Evolutionary conservation across 2,888 invertebrate species (phyloP).

Genomic region (Odontocolon sp.): DNA sequence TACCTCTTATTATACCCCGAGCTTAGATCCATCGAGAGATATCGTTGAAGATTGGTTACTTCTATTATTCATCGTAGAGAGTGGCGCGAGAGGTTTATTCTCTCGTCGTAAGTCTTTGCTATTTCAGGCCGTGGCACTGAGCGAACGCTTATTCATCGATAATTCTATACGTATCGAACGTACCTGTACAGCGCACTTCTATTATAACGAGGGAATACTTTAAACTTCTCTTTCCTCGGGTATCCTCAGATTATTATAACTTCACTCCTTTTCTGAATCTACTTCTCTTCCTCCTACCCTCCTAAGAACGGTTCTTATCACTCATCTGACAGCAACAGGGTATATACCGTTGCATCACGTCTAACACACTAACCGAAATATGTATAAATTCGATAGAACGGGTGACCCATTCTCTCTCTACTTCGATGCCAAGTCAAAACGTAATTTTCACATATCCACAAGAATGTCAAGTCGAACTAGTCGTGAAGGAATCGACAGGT

Average conservation of each 20-base stretch:
- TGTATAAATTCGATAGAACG: conserved; percentile 11
- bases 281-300: background rate
- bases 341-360: background rate
- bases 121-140: conserved; percentile 7
- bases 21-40: conserved; percentile 37
- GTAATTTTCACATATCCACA: conserved; percentile 27
- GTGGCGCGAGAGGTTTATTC: conserved; percentile 19
- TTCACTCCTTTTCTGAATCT: background rate
- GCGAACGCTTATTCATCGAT: conserved; percentile 24
- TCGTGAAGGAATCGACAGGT: conserved; percentile 49
- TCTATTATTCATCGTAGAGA: conserved; percentile 51
- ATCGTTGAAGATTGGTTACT: conserved; percentile 53
- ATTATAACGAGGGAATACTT: conserved; percentile 12
- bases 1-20: conserved; percentile 32
- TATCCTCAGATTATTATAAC: conserved; percentile 16
- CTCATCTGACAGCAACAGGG: background rate
- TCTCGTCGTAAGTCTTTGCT: conserved; percentile 1
- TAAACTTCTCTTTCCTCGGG: conserved; percentile 3
- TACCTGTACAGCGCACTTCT: background rate
- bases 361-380: background rate
- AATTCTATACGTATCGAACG: background rate
- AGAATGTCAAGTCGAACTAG: conserved; percentile 28
- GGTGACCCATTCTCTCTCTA: background rate
- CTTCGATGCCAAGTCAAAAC: conserved; percentile 3
- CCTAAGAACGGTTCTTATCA: background rate